phyloP scores from a whole-genome alignment of 1,140 invertebrate species.

The Hylaeus anthracinus region DNA sequence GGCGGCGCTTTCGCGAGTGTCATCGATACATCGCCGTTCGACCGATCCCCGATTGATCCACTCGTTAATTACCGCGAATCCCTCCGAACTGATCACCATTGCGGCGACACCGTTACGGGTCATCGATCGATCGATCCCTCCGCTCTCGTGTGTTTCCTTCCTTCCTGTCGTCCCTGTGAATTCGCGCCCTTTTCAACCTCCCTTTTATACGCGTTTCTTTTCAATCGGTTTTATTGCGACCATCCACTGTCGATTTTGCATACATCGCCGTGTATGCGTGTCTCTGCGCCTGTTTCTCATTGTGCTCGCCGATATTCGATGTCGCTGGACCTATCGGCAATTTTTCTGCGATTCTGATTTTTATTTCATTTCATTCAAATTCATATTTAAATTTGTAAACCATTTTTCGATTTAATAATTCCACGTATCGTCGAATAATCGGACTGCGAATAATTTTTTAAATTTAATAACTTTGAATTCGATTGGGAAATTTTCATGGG shows the following conservation, averaged over 20 bases:
- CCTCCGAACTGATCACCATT: conserved; percentile 57
- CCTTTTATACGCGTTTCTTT: conserved; percentile 7
- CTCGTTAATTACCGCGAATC: conserved; percentile 64
- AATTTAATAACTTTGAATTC: no score
- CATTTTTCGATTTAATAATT: no score
- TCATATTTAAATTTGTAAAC: no score
- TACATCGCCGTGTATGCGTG: neutral
- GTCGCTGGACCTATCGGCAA: neutral
- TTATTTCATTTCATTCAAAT: no score
- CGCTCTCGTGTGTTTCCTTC: conserved; percentile 23
- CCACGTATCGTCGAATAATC: no score
- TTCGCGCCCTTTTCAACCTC: neutral
- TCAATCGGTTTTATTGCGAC: neutral
- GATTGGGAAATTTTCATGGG: no score
- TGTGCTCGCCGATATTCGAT: neutral
- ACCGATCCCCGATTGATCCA: conserved; percentile 58
- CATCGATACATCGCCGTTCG: conserved; percentile 58
- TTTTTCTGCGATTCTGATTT: no score
- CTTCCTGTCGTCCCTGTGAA: conserved; percentile 12
- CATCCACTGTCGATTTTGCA: neutral
- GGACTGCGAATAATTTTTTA: no score
- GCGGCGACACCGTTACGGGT: conserved; percentile 53
- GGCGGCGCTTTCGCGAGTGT: conserved; percentile 54
- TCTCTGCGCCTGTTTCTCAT: neutral
- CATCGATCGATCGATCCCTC: conserved; percentile 53